Base-by-base conservation (phyloP, 2,113 vertebrate species). In the Cettia cetti region DNA sequence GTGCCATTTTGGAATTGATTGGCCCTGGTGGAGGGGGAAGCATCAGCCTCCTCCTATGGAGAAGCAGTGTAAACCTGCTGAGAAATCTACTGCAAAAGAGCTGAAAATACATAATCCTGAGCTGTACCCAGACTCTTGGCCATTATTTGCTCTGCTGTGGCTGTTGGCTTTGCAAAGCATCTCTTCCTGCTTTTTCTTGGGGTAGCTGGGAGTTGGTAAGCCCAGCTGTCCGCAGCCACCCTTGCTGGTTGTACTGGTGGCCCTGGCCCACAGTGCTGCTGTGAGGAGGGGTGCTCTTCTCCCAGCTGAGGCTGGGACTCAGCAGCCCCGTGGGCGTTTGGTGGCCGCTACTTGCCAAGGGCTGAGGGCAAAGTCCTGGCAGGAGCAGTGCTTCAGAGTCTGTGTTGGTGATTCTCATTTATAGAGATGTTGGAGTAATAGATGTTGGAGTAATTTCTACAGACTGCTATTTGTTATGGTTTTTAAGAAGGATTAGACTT, bases 321-420 rank as follows among this genome's bases (percentile, higher is more conserved):
- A 0, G 24, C 12, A 8, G 16, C 47, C 39, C 20, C 23, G 7
- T 4, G 5, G 66, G 0, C 4, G 0, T 27, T 75, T 1, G 3
- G 15, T 31, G 54, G 26, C 50, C 33, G 3, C 11, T 4, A 1
- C 16, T 65, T 78, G 6, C 15, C 45, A 21, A 0, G 1, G 2
- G 16, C 10, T 27, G 52, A 49, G 80, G 66, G 37, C 13, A 10
- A 7, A 50, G 49, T 52, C 16, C 30, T 6, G 44, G 59, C 45
- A 69, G 86, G 40, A 76, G 0, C 8, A 11, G 15, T 4, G 35
- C 20, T 53, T 47, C 12, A 24, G 54, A 63, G 26, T n/a, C n/a
- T n/a, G n/a, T n/a, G n/a, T 4, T 75, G 65, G 33, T 37, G 14
- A 10, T 37, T 15, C 15, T 5, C 0, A 1, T 28, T 28, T 42